Evolutionary conservation across 2,113 vertebrate species (phyloP).

Genomic region (Rhinogobius similis): DNA sequence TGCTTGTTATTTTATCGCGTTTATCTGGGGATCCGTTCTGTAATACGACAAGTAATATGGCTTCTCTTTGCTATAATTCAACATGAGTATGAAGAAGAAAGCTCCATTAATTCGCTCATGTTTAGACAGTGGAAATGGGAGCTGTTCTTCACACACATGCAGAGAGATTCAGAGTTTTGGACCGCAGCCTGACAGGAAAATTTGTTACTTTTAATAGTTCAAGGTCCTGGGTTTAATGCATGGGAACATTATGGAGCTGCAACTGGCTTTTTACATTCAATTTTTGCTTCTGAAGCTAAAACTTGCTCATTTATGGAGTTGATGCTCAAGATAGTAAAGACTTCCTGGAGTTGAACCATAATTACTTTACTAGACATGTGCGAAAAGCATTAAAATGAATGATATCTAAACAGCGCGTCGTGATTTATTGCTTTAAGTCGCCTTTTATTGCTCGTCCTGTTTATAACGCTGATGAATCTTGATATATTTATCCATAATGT

Average conservation of each 20-base stretch:
- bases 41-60: neutral
- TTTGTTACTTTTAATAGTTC: constrained; percentile 1
- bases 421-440: no score
- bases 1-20: neutral
- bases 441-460: neutral
- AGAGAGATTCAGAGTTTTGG: constrained; percentile 19
- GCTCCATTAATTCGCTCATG: constrained; percentile 8
- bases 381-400: neutral
- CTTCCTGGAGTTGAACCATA: neutral
- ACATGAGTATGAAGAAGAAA: neutral
- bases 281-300: no score
- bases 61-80: neutral
- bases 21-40: neutral
- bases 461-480: neutral
- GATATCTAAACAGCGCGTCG: neutral
- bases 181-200: neutral
- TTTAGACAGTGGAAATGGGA: constrained; percentile 35
- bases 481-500: neutral
- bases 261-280: neutral
- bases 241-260: neutral
- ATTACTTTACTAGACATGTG: neutral
- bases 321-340: neutral
- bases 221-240: neutral
- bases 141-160: constrained; percentile 24
- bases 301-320: no score